Base-by-base conservation (phyloP, 2,888 invertebrate species). In the Branchipolynoe longqiensis region DNA sequence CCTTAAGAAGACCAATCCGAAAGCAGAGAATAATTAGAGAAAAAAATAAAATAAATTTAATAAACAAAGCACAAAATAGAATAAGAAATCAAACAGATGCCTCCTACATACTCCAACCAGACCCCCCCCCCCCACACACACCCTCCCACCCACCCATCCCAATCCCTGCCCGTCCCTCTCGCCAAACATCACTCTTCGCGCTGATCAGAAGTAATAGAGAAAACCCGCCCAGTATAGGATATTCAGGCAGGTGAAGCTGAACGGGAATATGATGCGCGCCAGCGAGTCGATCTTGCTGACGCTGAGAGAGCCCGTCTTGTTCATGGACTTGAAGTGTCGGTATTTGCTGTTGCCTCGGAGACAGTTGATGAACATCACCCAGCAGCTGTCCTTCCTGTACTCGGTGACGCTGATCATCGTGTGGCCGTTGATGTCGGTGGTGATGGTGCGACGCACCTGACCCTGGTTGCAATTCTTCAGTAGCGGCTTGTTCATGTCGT, bases 181-280 rank as follows among this genome's bases (percentile, higher is more conserved):
- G 25, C 6, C n/a, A 6, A 62, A 18, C 6, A 8, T 31, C 8
- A 8, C 25, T 25, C n/a, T n/a, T n/a, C n/a, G n/a, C n/a, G n/a
- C n/a, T n/a, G n/a, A 78, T 86, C 83, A 89, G 58, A 89, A 89
- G 78, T 89, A 89, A 74, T 89, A 89, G 64, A 87, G 54, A 84
- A 88, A 89, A 8, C 89, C 89, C 3, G 88, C 88, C 89, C 89
- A 89, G 84, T 89, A 89, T 59, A 89, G 78, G 14, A 89, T 85
- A 69, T 89, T 89, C 22, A 89, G 82, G 56, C 87, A 88, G 22
- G 84, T 82, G 84, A 89, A 89, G 62, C 86, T 86, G 74, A 88
- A 88, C 22, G 89, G 89, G 84, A 89, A 89, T 33, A 89, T 41
- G 40, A 88, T 88, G 22, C 88, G 73, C n/a, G 88, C 82, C 54